Base-by-base conservation (phyloP, 2,113 vertebrate species). In the Zeus faber region DNA sequence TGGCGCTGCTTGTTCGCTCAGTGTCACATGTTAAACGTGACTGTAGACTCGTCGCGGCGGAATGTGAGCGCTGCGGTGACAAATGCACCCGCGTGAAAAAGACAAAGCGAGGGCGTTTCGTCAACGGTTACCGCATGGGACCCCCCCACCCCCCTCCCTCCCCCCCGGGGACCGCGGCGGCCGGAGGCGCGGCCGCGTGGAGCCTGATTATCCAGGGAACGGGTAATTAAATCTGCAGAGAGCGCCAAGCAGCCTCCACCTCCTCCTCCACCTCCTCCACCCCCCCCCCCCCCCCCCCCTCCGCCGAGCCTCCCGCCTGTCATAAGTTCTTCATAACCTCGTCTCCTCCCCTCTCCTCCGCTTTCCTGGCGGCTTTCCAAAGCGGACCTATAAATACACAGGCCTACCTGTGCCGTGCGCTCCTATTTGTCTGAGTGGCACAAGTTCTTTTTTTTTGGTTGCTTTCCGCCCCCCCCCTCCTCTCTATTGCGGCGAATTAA, bases 341-440 rank as follows among this genome's bases (percentile, higher is more conserved):
- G 21, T 21, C 47, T 50, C 23, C 31, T 18, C 21, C 2, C 8
- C 27, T 54, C 26, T n/a, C n/a, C 16, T 9, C 20, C 27, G 16
- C 26, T 46, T 20, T 10, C 60, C 59, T 73, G 57, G 52, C 60
- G 62, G 56, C 22, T 37, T 78, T 55, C 76, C 67, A 81, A 68
- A 74, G 66, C 51, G 59, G 39, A 39, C 22, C 67, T 82, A 82
- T 74, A 77, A 80, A 85, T 85, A 81, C 29, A 71, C 59, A 37
- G 66, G 57, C 54, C 57, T 64, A 62, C 74, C 49, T 47, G 40
- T 72, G 76, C 67, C 62, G 81, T 67, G 63, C 72, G 70, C 82
- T 76, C 49, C 43, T 65, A 68, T 80, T 80, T 66, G 67, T 62
- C 56, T 61, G 59, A 63, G 62, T 64, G 53, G 23, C 72, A 72